A percentile compares a stretch with the other conserved stretches of the same genome.
These are phyloP conservation scores for Callimorpha dominula DNA, from an alignment of 2,888 invertebrate genomes.

Conservation along the genomic window DNA sequence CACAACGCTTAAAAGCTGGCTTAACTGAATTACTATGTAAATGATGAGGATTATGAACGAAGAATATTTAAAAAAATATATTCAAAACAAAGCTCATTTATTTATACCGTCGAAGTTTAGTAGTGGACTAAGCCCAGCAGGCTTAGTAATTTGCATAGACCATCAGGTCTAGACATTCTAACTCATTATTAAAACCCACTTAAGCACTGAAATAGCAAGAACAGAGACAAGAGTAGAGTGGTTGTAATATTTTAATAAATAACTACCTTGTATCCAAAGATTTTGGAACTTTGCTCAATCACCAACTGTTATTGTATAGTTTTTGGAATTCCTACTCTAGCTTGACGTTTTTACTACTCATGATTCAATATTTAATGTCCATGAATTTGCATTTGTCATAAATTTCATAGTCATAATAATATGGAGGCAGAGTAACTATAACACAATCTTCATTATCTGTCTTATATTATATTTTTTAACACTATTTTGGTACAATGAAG, in stretches of 20 bases:
- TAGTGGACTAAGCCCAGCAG: conserved; percentile 15
- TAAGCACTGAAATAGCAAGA: conserved; percentile 57
- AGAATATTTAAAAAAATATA: conserved; percentile 16
- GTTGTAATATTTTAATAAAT: not conserved
- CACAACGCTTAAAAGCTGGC: conserved; percentile 3
- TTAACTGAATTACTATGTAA: conserved; percentile 17
- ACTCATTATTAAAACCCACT: conserved; percentile 78
- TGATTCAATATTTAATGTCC: too few relatives aligned
- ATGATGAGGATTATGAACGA: conserved; percentile 8
- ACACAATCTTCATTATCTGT: too few relatives aligned
- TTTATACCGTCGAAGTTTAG: conserved; percentile 2
- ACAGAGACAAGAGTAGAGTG: conserved; percentile 50
- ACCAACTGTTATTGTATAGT: too few relatives aligned
- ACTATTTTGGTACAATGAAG: too few relatives aligned
- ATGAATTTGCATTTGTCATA: too few relatives aligned
- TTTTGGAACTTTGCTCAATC: not conserved
- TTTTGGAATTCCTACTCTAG: too few relatives aligned
- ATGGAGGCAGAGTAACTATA: too few relatives aligned
- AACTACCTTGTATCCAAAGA: not conserved
- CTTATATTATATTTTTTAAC: too few relatives aligned
- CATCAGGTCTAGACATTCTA: conserved; percentile 74
- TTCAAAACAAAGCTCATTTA: conserved; percentile 10
- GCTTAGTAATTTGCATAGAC: conserved; percentile 47
- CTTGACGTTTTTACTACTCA: too few relatives aligned
- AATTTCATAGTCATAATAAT: too few relatives aligned